phyloP scores from a whole-genome alignment of 2,113 vertebrate genomes.

The Chionis minor region DNA sequence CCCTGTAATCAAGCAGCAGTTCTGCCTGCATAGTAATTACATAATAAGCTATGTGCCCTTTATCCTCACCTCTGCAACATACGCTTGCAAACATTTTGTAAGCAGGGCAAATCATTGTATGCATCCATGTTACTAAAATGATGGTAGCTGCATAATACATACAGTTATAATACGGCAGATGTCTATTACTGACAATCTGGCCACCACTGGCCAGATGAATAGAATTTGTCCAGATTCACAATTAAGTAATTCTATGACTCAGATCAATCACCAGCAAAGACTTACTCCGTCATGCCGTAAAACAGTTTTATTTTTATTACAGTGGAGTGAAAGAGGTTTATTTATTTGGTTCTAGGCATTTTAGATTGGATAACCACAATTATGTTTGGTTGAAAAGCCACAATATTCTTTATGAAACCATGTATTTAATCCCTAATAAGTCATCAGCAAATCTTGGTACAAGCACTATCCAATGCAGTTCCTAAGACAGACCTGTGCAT shows the following conservation, averaged over 20 bases:
- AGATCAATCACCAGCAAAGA: neutral
- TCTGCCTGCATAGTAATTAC: neutral
- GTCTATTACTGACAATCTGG: neutral
- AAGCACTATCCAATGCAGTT: neutral
- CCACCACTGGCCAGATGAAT: neutral
- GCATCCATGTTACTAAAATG: neutral
- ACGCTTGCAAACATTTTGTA: neutral
- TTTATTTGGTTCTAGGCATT: neutral
- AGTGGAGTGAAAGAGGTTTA: neutral
- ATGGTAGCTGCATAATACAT: neutral
- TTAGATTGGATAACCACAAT: neutral
- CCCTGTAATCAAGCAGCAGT: neutral
- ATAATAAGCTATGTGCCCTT: neutral
- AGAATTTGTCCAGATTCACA: neutral
- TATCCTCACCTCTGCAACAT: slow-evolving; percentile 1
- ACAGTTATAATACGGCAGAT: rapidly evolving
- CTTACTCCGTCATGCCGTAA: rapidly evolving
- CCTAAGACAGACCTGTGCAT: neutral
- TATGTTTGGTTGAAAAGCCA: neutral
- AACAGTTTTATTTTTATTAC: neutral
- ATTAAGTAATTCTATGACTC: neutral
- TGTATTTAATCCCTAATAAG: neutral
- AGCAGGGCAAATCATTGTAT: neutral
- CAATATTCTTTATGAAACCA: neutral
- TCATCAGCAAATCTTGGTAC: neutral